These are phyloP conservation scores for Acomys russatus DNA, from an alignment of 2,797 vertebrate genomes.

Conservation along the genomic window DNA sequence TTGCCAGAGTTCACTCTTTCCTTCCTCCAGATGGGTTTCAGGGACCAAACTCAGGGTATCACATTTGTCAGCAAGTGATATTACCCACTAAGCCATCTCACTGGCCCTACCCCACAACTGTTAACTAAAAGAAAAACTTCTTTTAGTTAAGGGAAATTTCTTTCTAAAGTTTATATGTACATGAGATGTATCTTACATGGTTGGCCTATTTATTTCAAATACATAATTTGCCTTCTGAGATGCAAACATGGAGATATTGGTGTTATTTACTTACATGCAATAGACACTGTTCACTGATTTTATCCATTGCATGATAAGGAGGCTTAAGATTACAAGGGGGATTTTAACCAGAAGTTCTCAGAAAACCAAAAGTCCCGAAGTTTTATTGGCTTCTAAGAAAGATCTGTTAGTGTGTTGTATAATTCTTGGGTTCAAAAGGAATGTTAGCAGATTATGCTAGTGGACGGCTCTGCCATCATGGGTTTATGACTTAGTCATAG, in stretches of 20 bases:
- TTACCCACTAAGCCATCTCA: not conserved
- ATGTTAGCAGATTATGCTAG: not conserved
- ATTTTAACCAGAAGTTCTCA: not conserved
- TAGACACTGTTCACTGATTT: not conserved
- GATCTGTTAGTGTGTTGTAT: not conserved
- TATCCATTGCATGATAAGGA: not conserved
- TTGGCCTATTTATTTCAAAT: not conserved
- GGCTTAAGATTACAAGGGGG: not conserved
- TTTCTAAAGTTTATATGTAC: not conserved
- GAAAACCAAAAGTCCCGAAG: not conserved
- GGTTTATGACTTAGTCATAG: constrained; percentile 11
- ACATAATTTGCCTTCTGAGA: not conserved
- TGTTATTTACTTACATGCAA: not conserved
- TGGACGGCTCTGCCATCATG: not conserved
- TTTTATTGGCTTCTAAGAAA: not conserved
- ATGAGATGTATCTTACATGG: not conserved
- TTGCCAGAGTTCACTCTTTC: not conserved
- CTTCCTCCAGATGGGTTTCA: not conserved
- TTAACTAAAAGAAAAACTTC: not conserved
- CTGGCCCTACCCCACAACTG: not conserved
- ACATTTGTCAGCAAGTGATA: not conserved
- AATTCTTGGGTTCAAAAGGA: not conserved
- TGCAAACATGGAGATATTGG: not conserved
- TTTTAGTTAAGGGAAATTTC: no score
- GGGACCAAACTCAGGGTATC: not conserved